Percentiles rank a stretch among this genome's conserved stretches.
Conservation (phyloP, 1,140 invertebrate genomes). For the Drosophila baimaii region DNA sequence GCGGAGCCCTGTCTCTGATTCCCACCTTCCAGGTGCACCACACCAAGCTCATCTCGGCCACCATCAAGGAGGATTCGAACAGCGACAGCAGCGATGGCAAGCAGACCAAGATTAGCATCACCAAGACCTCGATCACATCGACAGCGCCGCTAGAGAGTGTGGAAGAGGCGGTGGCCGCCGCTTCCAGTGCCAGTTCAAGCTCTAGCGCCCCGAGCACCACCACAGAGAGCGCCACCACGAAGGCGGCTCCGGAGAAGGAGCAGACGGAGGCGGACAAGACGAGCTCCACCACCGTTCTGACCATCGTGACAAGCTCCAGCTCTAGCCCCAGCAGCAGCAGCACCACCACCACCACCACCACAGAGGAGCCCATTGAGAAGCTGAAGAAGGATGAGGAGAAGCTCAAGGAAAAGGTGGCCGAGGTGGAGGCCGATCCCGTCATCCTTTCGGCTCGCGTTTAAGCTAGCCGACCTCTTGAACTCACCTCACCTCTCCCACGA, state of each 20-base stretch:
- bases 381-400: constrained; percentile 77
- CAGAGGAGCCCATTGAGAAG: constrained; percentile 61
- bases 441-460: constrained; percentile 76
- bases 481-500: not conserved
- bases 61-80: constrained; percentile 65
- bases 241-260: constrained; percentile 33
- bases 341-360: constrained; percentile 29
- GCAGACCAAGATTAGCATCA: constrained; percentile 76
- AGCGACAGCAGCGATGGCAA: constrained; percentile 68
- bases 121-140: constrained; percentile 73
- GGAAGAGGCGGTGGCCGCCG: constrained; percentile 37
- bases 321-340: not conserved
- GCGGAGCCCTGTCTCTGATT: constrained; percentile 56
- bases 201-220: constrained; percentile 11
- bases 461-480: constrained; percentile 17
- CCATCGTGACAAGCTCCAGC: constrained; percentile 10
- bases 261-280: constrained; percentile 41
- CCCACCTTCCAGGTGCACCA: constrained; percentile 78
- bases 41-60: constrained; percentile 70
- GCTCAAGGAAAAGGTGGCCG: constrained; percentile 81
- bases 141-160: constrained; percentile 64
- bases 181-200: constrained; percentile 7
- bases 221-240: constrained; percentile 31
- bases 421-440: constrained; percentile 80
- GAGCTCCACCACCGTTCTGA: constrained; percentile 17